Base-by-base conservation (phyloP, 2,888 invertebrate species). In the Apotomis capreana region DNA sequence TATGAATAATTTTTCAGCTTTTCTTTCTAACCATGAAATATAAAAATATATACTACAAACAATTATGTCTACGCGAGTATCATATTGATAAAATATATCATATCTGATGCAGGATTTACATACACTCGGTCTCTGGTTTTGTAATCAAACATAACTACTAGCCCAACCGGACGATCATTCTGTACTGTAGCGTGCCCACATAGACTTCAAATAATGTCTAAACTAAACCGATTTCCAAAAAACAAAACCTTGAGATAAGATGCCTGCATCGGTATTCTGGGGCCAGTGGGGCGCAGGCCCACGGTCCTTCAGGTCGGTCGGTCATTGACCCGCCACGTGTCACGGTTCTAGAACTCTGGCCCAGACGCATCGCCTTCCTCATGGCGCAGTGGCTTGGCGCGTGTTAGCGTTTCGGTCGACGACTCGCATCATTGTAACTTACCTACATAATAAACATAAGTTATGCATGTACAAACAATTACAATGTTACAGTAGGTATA, bases 341-440 rank as follows among this genome's bases (percentile, higher is more conserved):
- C 75, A 52, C 69, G 52, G 36, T 64, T 59, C 65, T 52, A 59
- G 49, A 62, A 55, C 69, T 46, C 54, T 49, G 59, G 59, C 60
- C 36, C 65, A 36, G 59, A 54, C 65, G 58, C 69, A 64, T 44
- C 44, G 64, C 58, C 15, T 37, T 55, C 61, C 61, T 62, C 55
- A 13, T 57, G 55, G n/a, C 60, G 60, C 49, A 61, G 54, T 54
- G 52, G 44, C 64, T 61, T 58, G 64, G 69, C 63, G 51, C 58
- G 58, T 68, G 72, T 71, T 44, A 40, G 61, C 62, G 26, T 36
- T 60, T 60, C 60, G 80, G 78, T 77, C 78, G 76, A 76, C 75
- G 79, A 79, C 79, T 77, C 68, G 60, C 58, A 52, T 69, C 57
- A 62, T 57, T 63, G 57, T 69, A 69, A 51, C 51, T 44, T 54